A percentile compares a stretch with the other conserved stretches of the same genome.
These are phyloP conservation scores for Metalampra italica DNA, from an alignment of 2,888 invertebrate species.

Conservation along the genomic window DNA sequence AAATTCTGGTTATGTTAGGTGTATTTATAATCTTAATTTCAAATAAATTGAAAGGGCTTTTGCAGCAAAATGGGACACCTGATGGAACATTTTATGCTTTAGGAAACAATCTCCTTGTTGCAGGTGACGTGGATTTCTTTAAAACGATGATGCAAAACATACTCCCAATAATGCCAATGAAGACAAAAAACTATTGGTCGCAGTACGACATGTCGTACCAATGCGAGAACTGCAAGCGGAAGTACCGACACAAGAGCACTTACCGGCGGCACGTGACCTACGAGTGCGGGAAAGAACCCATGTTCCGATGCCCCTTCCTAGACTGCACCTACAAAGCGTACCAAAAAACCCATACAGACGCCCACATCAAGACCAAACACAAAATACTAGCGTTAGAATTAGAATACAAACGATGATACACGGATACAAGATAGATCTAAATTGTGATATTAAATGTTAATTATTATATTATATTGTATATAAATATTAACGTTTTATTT, in stretches of 20 bases:
- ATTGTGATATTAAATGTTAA: constrained; percentile 71
- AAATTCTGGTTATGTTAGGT: too few species aligned
- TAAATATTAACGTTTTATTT: constrained; percentile 3
- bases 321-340: constrained; percentile 73
- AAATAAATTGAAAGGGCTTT: too few species aligned
- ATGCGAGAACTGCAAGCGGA: constrained; percentile 84
- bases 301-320: constrained; percentile 70
- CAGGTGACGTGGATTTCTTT: constrained; percentile 75
- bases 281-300: constrained; percentile 81
- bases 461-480: constrained; percentile 20
- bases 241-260: constrained; percentile 86
- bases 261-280: constrained; percentile 84
- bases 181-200: constrained; percentile 73
- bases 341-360: constrained; percentile 73
- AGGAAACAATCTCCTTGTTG: constrained; percentile 46
- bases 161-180: constrained; percentile 69
- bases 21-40: too few species aligned
- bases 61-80: too few species aligned
- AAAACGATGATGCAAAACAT: constrained; percentile 72
- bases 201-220: constrained; percentile 69
- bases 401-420: constrained; percentile 73
- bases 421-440: constrained; percentile 21
- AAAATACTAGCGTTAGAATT: constrained; percentile 68
- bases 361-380: constrained; percentile 73
- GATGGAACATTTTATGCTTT: neutral